Evolutionary conservation across 2,888 invertebrate species (phyloP), one percentile per base, ranked within the genome.

Genomic region (Anorthoa munda): DNA sequence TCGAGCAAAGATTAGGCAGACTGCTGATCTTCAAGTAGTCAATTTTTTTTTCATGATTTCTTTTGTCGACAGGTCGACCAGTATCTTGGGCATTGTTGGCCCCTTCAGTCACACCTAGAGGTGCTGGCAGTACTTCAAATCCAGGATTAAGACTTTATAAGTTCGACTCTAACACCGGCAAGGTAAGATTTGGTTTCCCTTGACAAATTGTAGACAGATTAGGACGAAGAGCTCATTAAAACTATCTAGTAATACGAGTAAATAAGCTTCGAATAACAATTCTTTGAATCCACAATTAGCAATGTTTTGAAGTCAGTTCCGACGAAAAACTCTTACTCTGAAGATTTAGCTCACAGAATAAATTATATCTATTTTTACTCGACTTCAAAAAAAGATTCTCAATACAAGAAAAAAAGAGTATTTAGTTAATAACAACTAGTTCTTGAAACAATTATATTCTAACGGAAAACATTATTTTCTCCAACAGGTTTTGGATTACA

Each of bases 141-240:
- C 99, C 99, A 21, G 98, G 98, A 81, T 95, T 99, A 90, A 97
- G 99, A 87, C 97, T 99, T 80, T 99, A 98, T 96, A 98, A 98
- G 95, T 99, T 99, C 93, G 98, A 99, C 93, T 98, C 98, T 85
- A 98, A 98, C 93, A 98, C 98, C 73, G 98, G 98, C 92, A 98
- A 98, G 97, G 98, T 98, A 91, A 88, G 81, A 70, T 46, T 63
- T 21, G 58, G 7, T 53, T 55, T 55, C 0, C 1, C 2, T 72
- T 60, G 15, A 46, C 9, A 39, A 21, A 55, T 31, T 74, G 9
- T 13, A 3, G 48, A 23, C 48, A 46, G 12, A 61, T n/a, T n/a
- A 23, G 26, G 18, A 13, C 15, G 1, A 2, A 15, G 15, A 17
- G 21, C 18, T 26, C 7, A 5, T 13, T n/a, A 7, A n/a, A 69